phyloP scores from a whole-genome alignment of 2,888 invertebrate genomes.

The Drosophila diplacantha region DNA sequence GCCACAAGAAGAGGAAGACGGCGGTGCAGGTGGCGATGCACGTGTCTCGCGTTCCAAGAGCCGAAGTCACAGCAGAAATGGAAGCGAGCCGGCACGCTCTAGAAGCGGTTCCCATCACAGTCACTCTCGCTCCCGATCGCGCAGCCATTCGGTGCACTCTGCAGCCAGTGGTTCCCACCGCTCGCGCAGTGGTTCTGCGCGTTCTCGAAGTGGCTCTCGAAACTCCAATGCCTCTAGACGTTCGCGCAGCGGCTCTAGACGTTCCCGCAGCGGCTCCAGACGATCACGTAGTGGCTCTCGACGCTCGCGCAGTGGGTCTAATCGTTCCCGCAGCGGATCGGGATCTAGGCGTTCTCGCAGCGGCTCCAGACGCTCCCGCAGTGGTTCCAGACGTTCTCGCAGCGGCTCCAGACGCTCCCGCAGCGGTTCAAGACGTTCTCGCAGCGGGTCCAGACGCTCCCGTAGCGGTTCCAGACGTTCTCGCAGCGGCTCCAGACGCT shows the following conservation, averaged over 20 bases:
- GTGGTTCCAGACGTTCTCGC: constrained; percentile 13
- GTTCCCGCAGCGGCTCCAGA: constrained; percentile 45
- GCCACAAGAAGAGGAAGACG: constrained; percentile 1
- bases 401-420: constrained; percentile 46
- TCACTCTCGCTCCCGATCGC: constrained; percentile 3
- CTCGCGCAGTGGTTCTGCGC: constrained; percentile 17
- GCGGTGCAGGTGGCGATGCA: background rate
- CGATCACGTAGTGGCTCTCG: constrained; percentile 62
- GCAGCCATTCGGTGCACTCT: constrained; percentile 12
- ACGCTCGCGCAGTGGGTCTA: constrained; percentile 29
- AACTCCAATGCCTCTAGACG: constrained; percentile 25
- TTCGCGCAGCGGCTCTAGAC: constrained; percentile 30
- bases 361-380: constrained; percentile 9
- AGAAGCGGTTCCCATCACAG: constrained; percentile 3
- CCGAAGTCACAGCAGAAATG: constrained; percentile 13
- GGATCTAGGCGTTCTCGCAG: constrained; percentile 56
- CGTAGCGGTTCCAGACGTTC: constrained; percentile 42
- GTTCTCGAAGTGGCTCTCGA: constrained; percentile 16
- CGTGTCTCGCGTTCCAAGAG: constrained; percentile 11
- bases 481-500: constrained; percentile 56
- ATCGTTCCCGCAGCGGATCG: constrained; percentile 28
- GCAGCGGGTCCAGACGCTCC: constrained; percentile 60
- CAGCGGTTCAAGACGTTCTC: constrained; percentile 58
- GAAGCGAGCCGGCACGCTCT: constrained; percentile 6
- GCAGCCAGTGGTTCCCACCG: constrained; percentile 4